These are phyloP conservation scores for Tragelaphus imberbis DNA, from an alignment of 2,113 vertebrate genomes.

Conservation along the genomic window DNA sequence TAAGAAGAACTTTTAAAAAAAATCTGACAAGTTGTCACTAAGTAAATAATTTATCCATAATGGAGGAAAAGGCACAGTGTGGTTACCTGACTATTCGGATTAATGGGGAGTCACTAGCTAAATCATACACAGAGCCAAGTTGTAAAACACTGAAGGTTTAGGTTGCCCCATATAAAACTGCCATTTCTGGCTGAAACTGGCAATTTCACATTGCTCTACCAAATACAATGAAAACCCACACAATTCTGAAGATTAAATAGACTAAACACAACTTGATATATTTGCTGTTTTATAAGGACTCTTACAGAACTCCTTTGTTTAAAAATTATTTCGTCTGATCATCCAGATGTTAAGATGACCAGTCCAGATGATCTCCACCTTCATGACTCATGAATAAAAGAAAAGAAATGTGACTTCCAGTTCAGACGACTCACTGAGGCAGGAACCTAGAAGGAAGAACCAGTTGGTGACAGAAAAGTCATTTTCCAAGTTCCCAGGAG, in stretches of 20 bases:
- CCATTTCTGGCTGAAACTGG: not conserved
- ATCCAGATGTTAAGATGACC: not conserved
- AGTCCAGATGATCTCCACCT: not conserved
- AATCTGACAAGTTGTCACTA: not conserved
- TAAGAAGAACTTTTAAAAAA: not conserved
- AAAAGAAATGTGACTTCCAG: not conserved
- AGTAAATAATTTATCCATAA: slow-evolving; percentile 25
- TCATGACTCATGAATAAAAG: not conserved
- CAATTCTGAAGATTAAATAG: not conserved
- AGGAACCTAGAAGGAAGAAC: not conserved
- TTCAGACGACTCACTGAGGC: not conserved
- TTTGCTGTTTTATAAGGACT: not conserved
- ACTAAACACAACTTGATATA: not conserved
- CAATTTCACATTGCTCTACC: not conserved
- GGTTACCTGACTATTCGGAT: not conserved
- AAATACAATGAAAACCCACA: not conserved
- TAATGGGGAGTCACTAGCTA: not conserved
- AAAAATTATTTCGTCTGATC: not conserved
- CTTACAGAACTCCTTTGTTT: not conserved
- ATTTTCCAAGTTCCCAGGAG: not conserved
- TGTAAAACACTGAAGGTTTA: not conserved
- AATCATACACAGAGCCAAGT: not conserved
- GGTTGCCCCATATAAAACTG: not conserved
- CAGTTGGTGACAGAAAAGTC: not conserved
- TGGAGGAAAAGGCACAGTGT: not conserved